phyloP scores from a whole-genome alignment of 2,888 invertebrate genomes.

The Folsomia manolachei region DNA sequence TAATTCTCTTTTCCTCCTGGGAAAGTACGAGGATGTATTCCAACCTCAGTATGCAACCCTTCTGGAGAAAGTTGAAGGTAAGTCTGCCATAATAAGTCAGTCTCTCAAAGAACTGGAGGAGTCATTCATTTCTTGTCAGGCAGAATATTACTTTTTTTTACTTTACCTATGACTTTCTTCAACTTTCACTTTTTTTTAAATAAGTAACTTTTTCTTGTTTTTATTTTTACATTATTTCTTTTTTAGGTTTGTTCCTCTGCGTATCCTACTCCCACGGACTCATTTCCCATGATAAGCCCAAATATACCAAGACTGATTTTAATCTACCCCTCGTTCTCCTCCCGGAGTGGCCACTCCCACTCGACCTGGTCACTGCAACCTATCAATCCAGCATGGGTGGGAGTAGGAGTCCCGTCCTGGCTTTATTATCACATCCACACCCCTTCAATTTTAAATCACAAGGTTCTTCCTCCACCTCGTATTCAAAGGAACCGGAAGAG shows the following conservation, averaged over 20 bases:
- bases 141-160: neutral
- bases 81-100: constrained; percentile 16
- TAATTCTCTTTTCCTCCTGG: constrained; percentile 42
- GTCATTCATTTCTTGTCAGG: constrained; percentile 5
- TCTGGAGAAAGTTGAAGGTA: constrained; percentile 43
- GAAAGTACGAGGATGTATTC: constrained; percentile 48
- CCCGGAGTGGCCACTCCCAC: constrained; percentile 50
- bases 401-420: neutral
- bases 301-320: constrained; percentile 40
- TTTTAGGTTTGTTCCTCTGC: constrained; percentile 47
- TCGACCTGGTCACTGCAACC: constrained; percentile 28
- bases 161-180: no score
- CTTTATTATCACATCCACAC: neutral
- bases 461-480: neutral
- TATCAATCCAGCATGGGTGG: neutral
- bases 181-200: no score
- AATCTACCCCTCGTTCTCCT: constrained; percentile 44
- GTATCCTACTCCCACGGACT: constrained; percentile 49
- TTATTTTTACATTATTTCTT: constrained; percentile 6
- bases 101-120: neutral
- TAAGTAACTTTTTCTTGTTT: neutral
- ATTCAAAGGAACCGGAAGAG: neutral
- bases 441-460: neutral
- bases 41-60: constrained; percentile 38
- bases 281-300: constrained; percentile 47